A percentile compares a stretch with the other conserved stretches of the same genome.
Evolutionary conservation across 2,797 vertebrate species (phyloP).

Genomic region (Enoplosus armatus): DNA sequence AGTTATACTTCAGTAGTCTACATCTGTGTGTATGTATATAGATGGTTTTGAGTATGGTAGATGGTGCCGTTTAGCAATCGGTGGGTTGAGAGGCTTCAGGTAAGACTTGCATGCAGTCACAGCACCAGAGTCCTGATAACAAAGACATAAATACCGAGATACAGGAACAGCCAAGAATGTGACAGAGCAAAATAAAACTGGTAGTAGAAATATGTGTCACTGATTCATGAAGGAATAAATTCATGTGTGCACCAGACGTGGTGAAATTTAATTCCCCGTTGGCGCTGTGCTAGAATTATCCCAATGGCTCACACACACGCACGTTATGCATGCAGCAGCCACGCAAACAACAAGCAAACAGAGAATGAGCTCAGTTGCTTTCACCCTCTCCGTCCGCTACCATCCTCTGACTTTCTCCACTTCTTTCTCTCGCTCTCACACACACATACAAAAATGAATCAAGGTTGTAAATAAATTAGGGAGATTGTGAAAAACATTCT

Average conservation of each 20-base stretch:
- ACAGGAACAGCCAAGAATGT: conserved; percentile 58
- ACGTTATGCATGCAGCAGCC: neutral
- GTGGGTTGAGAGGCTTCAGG: conserved; percentile 1
- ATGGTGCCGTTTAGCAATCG: conserved; percentile 6
- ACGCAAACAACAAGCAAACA: conserved; percentile 28
- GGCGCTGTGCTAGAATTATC: conserved; percentile 35
- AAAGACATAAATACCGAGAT: conserved; percentile 25
- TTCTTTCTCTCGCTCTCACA: neutral
- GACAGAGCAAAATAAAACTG: conserved; percentile 44
- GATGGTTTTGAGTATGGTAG: conserved; percentile 6
- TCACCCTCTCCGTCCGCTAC: neutral
- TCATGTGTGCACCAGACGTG: conserved; percentile 55
- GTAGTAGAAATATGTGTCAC: conserved; percentile 40
- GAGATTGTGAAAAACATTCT: conserved; percentile 71
- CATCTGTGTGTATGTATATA: conserved; percentile 1
- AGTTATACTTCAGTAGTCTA: neutral
- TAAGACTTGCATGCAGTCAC: conserved; percentile 1
- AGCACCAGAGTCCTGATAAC: conserved; percentile 25
- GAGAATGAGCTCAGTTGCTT: neutral
- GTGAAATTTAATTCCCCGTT: conserved; percentile 34
- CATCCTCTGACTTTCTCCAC: neutral
- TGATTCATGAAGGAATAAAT: conserved; percentile 44
- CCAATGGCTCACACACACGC: conserved; percentile 29
- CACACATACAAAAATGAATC: conserved; percentile 38
- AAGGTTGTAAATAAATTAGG: conserved; percentile 68